Conservation (phyloP, 2,797 vertebrate species). For the Siniperca obscura region DNA sequence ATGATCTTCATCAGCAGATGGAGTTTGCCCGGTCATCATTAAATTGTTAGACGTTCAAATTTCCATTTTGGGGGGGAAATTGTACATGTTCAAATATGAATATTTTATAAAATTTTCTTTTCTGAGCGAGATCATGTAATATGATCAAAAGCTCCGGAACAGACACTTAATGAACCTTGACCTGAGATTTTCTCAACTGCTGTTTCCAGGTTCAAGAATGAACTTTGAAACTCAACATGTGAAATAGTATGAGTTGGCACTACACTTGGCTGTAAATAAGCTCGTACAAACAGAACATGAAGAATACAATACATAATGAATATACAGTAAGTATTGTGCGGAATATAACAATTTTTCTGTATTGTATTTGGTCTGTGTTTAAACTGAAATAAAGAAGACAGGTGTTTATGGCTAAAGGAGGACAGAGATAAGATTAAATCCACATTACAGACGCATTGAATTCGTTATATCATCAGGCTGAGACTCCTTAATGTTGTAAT, state of each 20-base stretch:
- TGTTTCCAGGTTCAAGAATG: neutral
- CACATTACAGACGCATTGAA: slow-evolving; percentile 3
- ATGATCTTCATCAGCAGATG: neutral
- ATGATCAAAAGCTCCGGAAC: neutral
- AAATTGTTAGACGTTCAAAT: neutral
- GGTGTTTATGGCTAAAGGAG: neutral
- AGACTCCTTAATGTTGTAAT: slow-evolving; percentile 29
- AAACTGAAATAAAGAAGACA: neutral
- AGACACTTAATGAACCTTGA: neutral
- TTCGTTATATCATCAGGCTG: slow-evolving; percentile 25
- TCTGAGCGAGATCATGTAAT: neutral
- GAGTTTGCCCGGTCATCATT: neutral
- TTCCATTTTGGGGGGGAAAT: neutral
- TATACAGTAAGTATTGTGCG: neutral
- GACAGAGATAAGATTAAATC: slow-evolving; percentile 25
- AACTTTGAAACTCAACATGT: neutral
- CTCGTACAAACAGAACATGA: neutral
- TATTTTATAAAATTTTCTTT: no score
- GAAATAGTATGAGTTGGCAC: neutral
- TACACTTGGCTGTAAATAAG: neutral
- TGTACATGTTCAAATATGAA: no score
- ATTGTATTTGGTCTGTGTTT: slow-evolving; percentile 10
- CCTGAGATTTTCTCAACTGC: neutral
- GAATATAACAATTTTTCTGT: neutral
- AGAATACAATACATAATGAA: neutral